Percentiles rank a stretch among this genome's conserved stretches.
Evolutionary conservation across 2,797 vertebrate genomes (phyloP).

Genomic region (Microctenopoma lineatum): DNA sequence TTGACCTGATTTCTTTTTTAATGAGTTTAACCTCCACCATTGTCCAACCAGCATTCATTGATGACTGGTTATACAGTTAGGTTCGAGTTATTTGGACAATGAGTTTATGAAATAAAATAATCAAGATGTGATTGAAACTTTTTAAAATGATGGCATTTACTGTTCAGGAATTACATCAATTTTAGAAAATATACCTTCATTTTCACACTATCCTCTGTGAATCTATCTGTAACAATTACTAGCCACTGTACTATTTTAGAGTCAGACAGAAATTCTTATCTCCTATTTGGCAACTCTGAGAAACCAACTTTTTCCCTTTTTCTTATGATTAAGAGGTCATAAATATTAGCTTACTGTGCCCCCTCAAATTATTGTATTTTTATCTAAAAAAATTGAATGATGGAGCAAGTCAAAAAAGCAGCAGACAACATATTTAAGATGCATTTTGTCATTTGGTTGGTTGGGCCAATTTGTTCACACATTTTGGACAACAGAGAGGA

Average conservation of each 20-base stretch:
- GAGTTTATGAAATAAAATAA: too few species aligned
- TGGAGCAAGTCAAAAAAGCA: slow-evolving; percentile 5
- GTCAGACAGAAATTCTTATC: background rate
- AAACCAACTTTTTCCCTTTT: background rate
- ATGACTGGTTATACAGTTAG: too few species aligned
- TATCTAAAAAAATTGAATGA: slow-evolving; percentile 2
- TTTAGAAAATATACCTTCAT: too few species aligned
- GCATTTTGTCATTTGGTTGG: background rate
- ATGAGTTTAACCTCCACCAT: background rate
- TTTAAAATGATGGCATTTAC: too few species aligned
- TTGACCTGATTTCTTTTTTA: background rate
- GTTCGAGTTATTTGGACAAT: too few species aligned
- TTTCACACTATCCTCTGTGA: too few species aligned
- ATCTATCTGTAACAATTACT: background rate
- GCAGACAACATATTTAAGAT: background rate
- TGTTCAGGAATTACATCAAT: too few species aligned
- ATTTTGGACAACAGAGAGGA: background rate
- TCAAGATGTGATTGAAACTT: too few species aligned
- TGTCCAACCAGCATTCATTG: background rate
- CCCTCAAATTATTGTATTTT: background rate
- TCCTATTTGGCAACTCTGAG: background rate
- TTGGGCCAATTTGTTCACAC: background rate
- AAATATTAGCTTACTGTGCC: slow-evolving; percentile 4
- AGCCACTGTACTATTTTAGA: background rate
- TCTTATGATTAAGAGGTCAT: slow-evolving; percentile 6